Base-by-base conservation (phyloP, 2,113 vertebrate genomes). In the Eulacestoma nigropectus region DNA sequence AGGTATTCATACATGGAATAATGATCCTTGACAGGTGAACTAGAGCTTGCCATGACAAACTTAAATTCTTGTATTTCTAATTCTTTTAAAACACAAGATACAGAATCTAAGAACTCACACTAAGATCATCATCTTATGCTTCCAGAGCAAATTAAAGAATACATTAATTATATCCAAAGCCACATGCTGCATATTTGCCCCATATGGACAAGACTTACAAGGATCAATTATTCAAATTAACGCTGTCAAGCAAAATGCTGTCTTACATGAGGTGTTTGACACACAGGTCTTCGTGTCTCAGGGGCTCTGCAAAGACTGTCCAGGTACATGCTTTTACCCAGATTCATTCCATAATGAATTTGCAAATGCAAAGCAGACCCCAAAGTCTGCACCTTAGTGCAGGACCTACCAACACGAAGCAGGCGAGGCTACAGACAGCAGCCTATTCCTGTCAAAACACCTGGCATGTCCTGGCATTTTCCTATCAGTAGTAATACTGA, bases 361-460 rank as follows among this genome's bases (percentile, higher is more conserved):
- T 47, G 33, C 32, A 86, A 73, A 84, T 8, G 29, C 63, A 32
- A 55, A 62, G 30, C 41, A 76, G 70, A 49, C 12, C 32, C 39
- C 49, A 33, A 37, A 41, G 32, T 16, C 55, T 69, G 26, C 35
- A 55, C 47, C 29, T 62, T 4, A 27, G 55, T 32, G 35, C n/a
- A 49, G 30, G 30, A 68, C 53, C 46, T 23, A 64, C 5, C 1
- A 46, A 50, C 37, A 42, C 0, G 0, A 50, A 7, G 29, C 32
- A 62, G 44, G 56, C 0, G 0, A 53, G 46, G 62, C 65, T 75
- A 44, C 41, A 53, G 44, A 30, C 3, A 7, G 63, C 20, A 62
- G 30, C 27, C 81, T 62, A 3, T 15, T 69, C 50, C 32, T 37
- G 27, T 33, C 47, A 39, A 21, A 79, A 62, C 29, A 46, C 15